Evolutionary conservation across 2,888 invertebrate genomes (phyloP), one percentile per base, ranked within the genome.

Genomic region (Eristalis tenax): DNA sequence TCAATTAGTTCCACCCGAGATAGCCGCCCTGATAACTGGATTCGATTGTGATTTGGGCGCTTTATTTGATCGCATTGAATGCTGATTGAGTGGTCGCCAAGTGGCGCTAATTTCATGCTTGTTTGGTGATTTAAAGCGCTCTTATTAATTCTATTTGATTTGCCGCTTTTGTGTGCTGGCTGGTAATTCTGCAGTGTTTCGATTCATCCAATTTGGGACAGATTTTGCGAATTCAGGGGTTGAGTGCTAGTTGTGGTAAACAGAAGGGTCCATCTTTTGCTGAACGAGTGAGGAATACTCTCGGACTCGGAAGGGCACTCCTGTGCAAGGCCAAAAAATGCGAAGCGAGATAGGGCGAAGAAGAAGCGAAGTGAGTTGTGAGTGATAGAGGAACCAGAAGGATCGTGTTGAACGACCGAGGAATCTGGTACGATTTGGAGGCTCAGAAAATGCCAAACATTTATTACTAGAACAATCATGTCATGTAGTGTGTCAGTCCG

Each of bases 81-180:
- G 68, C 43, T 65, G 73, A 81, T 68, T 77, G 70, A 65, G 40
- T 23, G 68, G 68, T 35, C 73, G 73, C 69, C 59, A 81, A 77
- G 64, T 64, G 68, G 66, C 22, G 64, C 64, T 77, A 69, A 85
- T 85, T 85, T 85, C 77, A 85, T 85, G 85, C 85, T 85, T 73
- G 68, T 85, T 85, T 77, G 77, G 64, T 74, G 85, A 64, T 77
- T 81, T 81, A 85, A 85, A 84, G 69, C 77, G 76, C 26, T 76
- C 38, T 69, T 23, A 32, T 57, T 85, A 69, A 82, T 70, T 82
- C 35, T 61, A 68, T 81, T 81, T 69, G 11, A 35, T 8, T 23
- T 2, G n/a, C 15, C n/a, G 43, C 15, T 15, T 50, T 28, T 50
- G 26, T 50, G 28, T 68, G 15, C 4, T n/a, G 13, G 11, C 22